Percentiles rank a stretch among this genome's conserved stretches.
phyloP scores from a whole-genome alignment of 2,113 vertebrate genomes.

The Columbina picui region DNA sequence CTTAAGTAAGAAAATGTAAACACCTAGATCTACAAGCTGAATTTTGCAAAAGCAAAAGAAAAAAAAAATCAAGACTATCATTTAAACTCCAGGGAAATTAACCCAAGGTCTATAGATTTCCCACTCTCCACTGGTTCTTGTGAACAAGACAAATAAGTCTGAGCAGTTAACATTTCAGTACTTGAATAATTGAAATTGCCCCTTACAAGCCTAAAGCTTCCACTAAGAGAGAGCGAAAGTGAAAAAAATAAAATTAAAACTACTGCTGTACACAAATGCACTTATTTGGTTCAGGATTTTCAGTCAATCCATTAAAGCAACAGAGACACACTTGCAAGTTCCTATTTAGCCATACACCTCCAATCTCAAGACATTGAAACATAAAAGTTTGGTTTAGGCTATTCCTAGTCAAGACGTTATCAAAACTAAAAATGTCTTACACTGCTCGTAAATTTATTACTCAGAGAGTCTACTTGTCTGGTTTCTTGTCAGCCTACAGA shows the following conservation, averaged over 20 bases:
- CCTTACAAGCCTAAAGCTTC: not conserved
- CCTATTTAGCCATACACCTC: not conserved
- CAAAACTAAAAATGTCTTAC: conserved; percentile 26
- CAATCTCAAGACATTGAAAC: not conserved
- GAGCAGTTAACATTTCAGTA: not conserved
- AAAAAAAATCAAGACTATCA: not conserved
- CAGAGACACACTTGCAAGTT: not conserved
- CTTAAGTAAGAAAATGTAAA: not conserved
- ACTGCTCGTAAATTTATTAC: conserved; percentile 51
- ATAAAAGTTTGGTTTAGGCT: not conserved
- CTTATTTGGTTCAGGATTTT: not conserved
- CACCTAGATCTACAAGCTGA: not conserved
- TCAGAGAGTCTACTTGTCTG: conserved; percentile 46
- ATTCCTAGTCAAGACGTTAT: conserved; percentile 28
- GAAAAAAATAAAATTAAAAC: not conserved
- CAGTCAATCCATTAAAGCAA: not conserved
- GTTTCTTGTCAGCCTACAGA: conserved; percentile 59
- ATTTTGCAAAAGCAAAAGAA: not conserved
- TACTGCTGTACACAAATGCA: not conserved
- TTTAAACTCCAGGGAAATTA: conserved; percentile 17
- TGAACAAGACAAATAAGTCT: not conserved
- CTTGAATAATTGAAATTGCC: not conserved
- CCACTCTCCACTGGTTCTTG: not conserved
- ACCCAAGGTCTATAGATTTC: conserved; percentile 6
- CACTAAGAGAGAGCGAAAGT: not conserved